Conservation (phyloP, 2,888 invertebrate species). For the Drosophila mimica region DNA sequence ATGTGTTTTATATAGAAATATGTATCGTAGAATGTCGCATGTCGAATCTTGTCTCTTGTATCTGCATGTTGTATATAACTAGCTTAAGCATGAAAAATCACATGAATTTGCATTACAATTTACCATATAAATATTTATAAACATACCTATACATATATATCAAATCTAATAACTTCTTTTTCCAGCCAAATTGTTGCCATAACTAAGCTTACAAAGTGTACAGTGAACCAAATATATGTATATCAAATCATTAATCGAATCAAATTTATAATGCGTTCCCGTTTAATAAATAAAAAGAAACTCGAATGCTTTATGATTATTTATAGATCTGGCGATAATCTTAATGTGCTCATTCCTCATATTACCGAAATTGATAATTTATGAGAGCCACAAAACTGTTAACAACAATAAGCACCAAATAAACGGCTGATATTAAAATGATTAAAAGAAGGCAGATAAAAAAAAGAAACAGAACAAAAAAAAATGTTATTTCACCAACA, state of each 20-base stretch:
- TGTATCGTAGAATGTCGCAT: constrained; percentile 29
- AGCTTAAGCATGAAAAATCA: constrained; percentile 28
- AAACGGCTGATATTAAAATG: constrained; percentile 55
- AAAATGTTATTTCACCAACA: constrained; percentile 2
- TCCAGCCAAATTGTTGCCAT: constrained; percentile 63
- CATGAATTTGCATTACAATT: constrained; percentile 29
- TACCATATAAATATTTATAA: constrained; percentile 2
- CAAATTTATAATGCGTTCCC: constrained; percentile 45
- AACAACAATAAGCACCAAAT: constrained; percentile 45
- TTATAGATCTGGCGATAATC: constrained; percentile 57
- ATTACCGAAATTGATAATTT: constrained; percentile 63
- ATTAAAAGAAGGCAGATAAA: constrained; percentile 33
- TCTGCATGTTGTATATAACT: constrained; percentile 28
- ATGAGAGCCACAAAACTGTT: constrained; percentile 45
- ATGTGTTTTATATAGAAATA: constrained; percentile 3
- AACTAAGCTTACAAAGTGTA: constrained; percentile 24
- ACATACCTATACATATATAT: constrained; percentile 3
- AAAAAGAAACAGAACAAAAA: constrained; percentile 10
- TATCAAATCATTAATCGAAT: constrained; percentile 7
- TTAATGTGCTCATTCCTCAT: constrained; percentile 56
- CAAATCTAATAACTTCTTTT: constrained; percentile 24
- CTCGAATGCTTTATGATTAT: constrained; percentile 38
- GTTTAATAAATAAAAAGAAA: constrained; percentile 39
- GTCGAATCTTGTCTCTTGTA: constrained; percentile 2
- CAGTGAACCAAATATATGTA: constrained; percentile 4